Evolutionary conservation across 2,113 vertebrate genomes (phyloP), one percentile per base, ranked within the genome.

Genomic region (Calyptomena viridis): DNA sequence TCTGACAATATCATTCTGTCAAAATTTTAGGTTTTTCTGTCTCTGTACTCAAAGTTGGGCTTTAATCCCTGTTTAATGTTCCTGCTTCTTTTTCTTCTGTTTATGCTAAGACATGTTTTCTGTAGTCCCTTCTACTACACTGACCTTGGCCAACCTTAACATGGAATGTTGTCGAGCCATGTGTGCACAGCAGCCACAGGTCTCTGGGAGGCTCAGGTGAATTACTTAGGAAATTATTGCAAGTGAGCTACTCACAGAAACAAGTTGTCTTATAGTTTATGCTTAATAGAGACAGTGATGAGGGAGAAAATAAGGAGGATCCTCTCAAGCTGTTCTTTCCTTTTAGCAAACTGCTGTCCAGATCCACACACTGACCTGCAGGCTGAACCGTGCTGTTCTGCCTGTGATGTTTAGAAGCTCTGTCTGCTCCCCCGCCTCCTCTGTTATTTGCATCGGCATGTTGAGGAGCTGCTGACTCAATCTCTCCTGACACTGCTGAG

Each of bases 401-500:
- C 4, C 4, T 28, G 25, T 69, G 72, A 28, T 2, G 4, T 63
- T 76, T 74, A 73, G 68, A 71, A 89, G 55, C 19, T 68, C 50
- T 67, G 8, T 33, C 35, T 86, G 64, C 33, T 62, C 74, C 72
- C 46, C 22, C n/a, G 4, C 31, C n/a, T 83, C 60, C 52, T 68
- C 47, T 78, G 11, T 62, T 39, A 35, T 89, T 83, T 93, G 67
- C 55, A 72, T 27, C 12, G 1, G 28, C 23, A 14, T 47, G 80
- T 81, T 84, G n/a, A 62, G 77, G 81, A 77, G 35, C n/a, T 77
- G 77, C 94, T 96, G 81, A 97, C 64, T 97, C 80, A 96, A 11
- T 74, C 44, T 67, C 81, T 53, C 63, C 87, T 87, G 64, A 73
- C 82, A 59, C 35, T 91, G 63, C 94, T 95, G 92, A 95, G 47